A percentile compares a stretch with the other conserved stretches of the same genome.
These are phyloP conservation scores for Pseudomyrmex sp. DNA, from an alignment of 1,140 invertebrate species.

Conservation along the genomic window DNA sequence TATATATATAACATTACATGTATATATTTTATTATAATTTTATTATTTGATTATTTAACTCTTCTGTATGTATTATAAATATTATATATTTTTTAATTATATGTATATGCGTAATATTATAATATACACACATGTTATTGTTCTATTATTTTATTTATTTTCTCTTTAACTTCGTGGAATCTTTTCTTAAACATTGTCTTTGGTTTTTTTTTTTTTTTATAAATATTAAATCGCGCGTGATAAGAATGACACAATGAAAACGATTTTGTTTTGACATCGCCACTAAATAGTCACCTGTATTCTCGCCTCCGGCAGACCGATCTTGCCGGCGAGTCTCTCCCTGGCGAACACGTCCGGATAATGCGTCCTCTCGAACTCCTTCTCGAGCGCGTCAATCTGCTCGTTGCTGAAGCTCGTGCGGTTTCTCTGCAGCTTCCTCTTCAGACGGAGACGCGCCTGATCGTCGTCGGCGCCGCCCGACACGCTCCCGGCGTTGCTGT, in stretches of 20 bases:
- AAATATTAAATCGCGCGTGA: too few relatives aligned
- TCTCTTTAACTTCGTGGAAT: too few relatives aligned
- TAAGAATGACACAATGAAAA: background rate
- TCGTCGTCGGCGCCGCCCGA: slow-evolving; percentile 91
- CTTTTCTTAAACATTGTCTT: too few relatives aligned
- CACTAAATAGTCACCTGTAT: slow-evolving; percentile 92
- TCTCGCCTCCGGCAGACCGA: slow-evolving; percentile 98
- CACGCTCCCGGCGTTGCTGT: slow-evolving; percentile 91
- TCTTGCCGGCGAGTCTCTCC: slow-evolving; percentile 97
- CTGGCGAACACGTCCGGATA: slow-evolving; percentile 98
- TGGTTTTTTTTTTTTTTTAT: too few relatives aligned
- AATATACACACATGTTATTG: too few relatives aligned
- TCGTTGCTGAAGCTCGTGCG: slow-evolving; percentile 99
- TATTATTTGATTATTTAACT: too few relatives aligned
- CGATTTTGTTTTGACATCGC: background rate
- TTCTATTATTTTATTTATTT: too few relatives aligned
- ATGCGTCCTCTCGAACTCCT: slow-evolving; percentile 97
- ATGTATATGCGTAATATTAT: too few relatives aligned
- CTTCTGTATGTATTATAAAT: too few relatives aligned
- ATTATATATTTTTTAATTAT: too few relatives aligned
- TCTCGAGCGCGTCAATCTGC: slow-evolving; percentile 99
- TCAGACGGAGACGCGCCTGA: slow-evolving; percentile 94
- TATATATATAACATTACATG: too few relatives aligned
- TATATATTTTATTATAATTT: too few relatives aligned
- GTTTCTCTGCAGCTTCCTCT: slow-evolving; percentile 98